These are phyloP conservation scores for Temnothorax nylanderi DNA, from an alignment of 1,140 invertebrate genomes.

Conservation along the genomic window DNA sequence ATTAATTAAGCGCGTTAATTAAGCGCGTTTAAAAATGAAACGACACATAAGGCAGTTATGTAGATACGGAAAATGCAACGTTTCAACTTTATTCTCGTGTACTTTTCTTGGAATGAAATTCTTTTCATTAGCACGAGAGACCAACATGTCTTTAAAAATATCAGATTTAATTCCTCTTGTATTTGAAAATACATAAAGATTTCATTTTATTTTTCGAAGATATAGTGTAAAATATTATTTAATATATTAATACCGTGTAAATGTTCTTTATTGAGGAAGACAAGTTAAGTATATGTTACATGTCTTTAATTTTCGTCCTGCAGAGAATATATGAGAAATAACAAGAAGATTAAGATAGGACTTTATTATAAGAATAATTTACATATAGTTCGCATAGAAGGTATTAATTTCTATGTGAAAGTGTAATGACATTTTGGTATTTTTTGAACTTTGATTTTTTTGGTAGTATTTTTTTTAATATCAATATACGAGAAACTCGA, in stretches of 20 bases:
- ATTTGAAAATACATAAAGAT: neutral
- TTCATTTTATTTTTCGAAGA: neutral
- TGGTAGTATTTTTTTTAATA: neutral
- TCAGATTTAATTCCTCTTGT: neutral
- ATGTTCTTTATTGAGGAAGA: neutral
- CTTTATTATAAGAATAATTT: neutral
- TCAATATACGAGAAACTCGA: neutral
- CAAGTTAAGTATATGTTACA: neutral
- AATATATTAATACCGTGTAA: neutral
- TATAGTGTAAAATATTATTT: neutral
- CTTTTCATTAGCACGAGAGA: neutral
- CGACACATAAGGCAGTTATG: slow-evolving; percentile 10
- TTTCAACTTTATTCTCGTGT: neutral
- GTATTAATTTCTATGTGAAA: neutral
- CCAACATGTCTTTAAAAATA: neutral
- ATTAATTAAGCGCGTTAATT: slow-evolving; percentile 52
- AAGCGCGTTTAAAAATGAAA: slow-evolving; percentile 35
- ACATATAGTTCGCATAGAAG: neutral
- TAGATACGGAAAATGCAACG: neutral
- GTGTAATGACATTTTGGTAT: neutral
- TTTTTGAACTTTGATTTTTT: neutral
- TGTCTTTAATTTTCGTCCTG: neutral
- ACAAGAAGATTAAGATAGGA: neutral
- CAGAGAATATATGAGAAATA: neutral
- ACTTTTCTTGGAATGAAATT: neutral